These are phyloP conservation scores for Thermophis baileyi DNA, from an alignment of 2,113 vertebrate species.

Conservation along the genomic window DNA sequence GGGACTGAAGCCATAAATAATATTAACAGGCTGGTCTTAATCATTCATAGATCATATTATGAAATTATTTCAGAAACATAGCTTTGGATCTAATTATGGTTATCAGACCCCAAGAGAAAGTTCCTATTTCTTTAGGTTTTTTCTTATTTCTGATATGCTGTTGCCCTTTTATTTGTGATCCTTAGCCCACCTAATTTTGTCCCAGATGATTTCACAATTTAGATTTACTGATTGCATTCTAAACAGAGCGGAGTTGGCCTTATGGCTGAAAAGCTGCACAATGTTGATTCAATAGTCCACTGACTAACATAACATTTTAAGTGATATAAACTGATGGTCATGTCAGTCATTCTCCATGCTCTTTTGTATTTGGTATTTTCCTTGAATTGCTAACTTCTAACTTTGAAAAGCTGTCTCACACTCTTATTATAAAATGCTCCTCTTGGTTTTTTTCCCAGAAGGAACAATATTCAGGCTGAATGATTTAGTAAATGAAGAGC, in stretches of 20 bases:
- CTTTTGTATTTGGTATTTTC: slow-evolving; percentile 24
- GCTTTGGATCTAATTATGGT: background rate
- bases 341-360: background rate
- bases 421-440: background rate
- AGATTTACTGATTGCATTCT: background rate
- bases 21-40: background rate
- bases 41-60: background rate
- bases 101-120: background rate
- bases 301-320: background rate
- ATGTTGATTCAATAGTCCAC: background rate
- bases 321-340: background rate
- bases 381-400: slow-evolving; percentile 27
- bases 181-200: background rate
- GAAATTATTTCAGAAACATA: background rate
- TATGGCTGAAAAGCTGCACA: background rate
- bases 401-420: background rate
- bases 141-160: background rate
- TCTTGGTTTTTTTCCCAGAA: background rate
- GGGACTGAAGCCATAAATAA: background rate
- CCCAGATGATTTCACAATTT: slow-evolving; percentile 4
- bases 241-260: background rate
- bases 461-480: slow-evolving; percentile 1
- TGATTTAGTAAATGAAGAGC: slow-evolving; percentile 26
- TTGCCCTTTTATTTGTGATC: slow-evolving; percentile 16
- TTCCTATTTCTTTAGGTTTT: background rate